Evolutionary conservation across 2,797 vertebrate species (phyloP), one percentile per base, ranked within the genome.

Genomic region (Champsocephalus esox): DNA sequence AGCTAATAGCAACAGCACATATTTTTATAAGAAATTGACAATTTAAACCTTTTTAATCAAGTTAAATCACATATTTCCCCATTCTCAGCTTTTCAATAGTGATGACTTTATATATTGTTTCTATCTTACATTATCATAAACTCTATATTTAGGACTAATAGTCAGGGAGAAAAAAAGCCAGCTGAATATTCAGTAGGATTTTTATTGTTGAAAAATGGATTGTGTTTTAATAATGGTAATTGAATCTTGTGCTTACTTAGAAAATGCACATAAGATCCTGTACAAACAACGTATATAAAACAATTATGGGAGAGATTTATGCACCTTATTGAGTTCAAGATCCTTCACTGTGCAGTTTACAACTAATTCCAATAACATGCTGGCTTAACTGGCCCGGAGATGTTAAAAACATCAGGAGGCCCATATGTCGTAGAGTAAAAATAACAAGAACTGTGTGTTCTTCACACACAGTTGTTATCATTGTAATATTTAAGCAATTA

Each of bases 311-410:
- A 38, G 38, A 65, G 32, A 72, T 58, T 70, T 48, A 19, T 65
- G 65, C 17, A 21, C 50, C 62, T 63, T 68, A 64, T 73, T 60
- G 71, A 79, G 69, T 55, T 66, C 28, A 24, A 52, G 28, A 63
- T 55, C 64, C 9, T 14, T 32, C 19, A 54, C 1, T 21, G 46
- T 34, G 17, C 41, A 54, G 32, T 9, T 46, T 55, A 55, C 16
- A 79, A 19, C 51, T 64, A 61, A 76, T 65, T 84, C 57, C 60
- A 85, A 84, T 87, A 60, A 79, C 4, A 4, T 17, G 64, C 13
- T 11, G 69, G 68, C 70, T 88, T 75, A 86, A 82, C 65, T 66
- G 84, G 79, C 77, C 66, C 64, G 49, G 57, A 77, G 70, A 66
- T 60, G 50, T 59, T 79, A 52, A 77, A 75, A 73, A 83, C 78